These are phyloP conservation scores for Amniataba percoides DNA, from an alignment of 2,797 vertebrate species.

Conservation along the genomic window DNA sequence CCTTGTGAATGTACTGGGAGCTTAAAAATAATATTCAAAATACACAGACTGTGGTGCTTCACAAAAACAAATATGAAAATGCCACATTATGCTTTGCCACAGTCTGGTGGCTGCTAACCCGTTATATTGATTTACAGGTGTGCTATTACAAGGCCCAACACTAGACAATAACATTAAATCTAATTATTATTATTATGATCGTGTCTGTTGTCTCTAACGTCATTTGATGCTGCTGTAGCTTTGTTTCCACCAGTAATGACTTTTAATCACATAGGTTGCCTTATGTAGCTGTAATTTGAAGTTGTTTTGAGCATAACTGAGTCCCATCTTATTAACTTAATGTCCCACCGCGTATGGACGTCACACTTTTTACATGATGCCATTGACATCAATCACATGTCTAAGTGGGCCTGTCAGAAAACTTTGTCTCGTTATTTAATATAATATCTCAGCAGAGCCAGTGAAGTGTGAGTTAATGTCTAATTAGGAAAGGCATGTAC, in stretches of 20 bases:
- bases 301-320: background rate
- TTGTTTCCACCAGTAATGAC: background rate
- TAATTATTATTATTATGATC: background rate
- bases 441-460: background rate
- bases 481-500: background rate
- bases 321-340: background rate
- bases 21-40: background rate
- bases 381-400: background rate
- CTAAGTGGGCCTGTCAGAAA: too few species aligned
- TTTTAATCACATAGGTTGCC: background rate
- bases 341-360: background rate
- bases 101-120: background rate
- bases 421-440: background rate
- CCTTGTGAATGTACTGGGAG: background rate
- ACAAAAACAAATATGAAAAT: background rate
- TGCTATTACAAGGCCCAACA: background rate
- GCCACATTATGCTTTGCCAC: background rate
- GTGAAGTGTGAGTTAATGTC: background rate
- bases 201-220: background rate
- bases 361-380: background rate
- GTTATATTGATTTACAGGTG: background rate
- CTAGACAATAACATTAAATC: background rate
- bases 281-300: background rate
- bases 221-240: background rate
- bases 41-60: background rate